These are phyloP conservation scores for Menidia menidia DNA, from an alignment of 2,797 vertebrate genomes.

Conservation along the genomic window DNA sequence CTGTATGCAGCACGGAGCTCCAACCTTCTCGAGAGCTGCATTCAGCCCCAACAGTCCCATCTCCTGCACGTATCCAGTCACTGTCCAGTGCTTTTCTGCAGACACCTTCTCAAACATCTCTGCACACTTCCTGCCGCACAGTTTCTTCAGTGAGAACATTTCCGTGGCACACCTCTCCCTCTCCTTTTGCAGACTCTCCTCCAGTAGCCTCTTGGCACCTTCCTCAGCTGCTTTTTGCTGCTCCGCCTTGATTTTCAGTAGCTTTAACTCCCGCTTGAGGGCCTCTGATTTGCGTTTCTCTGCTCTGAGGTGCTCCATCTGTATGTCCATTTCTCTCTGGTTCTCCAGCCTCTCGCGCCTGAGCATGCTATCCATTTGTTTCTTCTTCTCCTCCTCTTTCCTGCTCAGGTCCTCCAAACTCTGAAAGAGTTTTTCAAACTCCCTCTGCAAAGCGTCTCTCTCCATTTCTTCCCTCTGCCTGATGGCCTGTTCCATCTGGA, in stretches of 20 bases:
- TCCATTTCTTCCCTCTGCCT: slow-evolving; percentile 48
- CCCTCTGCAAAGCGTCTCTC: slow-evolving; percentile 51
- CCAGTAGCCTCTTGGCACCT: slow-evolving; percentile 39
- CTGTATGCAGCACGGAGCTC: slow-evolving; percentile 58
- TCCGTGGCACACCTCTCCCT: slow-evolving; percentile 15
- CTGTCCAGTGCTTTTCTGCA: slow-evolving; percentile 9
- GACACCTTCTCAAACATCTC: slow-evolving; percentile 4
- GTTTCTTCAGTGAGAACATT: slow-evolving; percentile 10
- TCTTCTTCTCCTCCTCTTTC: slow-evolving; percentile 52
- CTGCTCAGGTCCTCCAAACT: slow-evolving; percentile 47
- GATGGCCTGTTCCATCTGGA: slow-evolving; percentile 54
- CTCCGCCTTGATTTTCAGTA: slow-evolving; percentile 37
- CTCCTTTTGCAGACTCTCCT: slow-evolving; percentile 33
- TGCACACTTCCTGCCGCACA: slow-evolving; percentile 15
- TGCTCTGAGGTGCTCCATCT: slow-evolving; percentile 54
- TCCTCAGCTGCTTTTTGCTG: slow-evolving; percentile 39
- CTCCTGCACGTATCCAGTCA: slow-evolving; percentile 59
- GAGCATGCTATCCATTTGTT: slow-evolving; percentile 47
- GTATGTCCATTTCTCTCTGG: slow-evolving; percentile 47
- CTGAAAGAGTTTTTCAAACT: slow-evolving; percentile 50
- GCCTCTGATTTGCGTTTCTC: slow-evolving; percentile 47
- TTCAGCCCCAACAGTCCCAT: slow-evolving; percentile 71
- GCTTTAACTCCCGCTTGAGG: slow-evolving; percentile 49
- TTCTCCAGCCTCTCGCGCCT: slow-evolving; percentile 52
- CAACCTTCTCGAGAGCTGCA: slow-evolving; percentile 45